Conservation (phyloP, 2,797 vertebrate genomes). For the Etheostoma perlongum region DNA sequence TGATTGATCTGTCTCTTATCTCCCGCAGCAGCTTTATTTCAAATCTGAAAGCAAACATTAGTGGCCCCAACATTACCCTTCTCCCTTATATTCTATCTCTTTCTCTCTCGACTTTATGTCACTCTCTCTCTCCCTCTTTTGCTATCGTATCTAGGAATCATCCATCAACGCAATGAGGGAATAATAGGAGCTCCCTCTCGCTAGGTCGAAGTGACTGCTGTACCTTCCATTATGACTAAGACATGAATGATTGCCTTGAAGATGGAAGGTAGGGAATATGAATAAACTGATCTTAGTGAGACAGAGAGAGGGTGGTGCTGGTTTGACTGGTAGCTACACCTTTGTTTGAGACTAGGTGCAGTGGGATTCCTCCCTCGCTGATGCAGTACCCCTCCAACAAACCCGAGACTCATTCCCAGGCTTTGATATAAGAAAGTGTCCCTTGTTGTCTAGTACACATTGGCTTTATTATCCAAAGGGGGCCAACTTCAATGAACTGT, state of each 20-base stretch:
- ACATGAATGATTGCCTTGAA: constrained; percentile 73
- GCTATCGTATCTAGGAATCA: constrained; percentile 69
- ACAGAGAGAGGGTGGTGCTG: constrained; percentile 24
- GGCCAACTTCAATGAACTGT: constrained; percentile 56
- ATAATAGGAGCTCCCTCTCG: constrained; percentile 76
- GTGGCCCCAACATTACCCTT: constrained; percentile 57
- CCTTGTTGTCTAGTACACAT: constrained; percentile 37
- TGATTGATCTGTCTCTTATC: constrained; percentile 77
- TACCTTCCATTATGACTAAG: constrained; percentile 72
- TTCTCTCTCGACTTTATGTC: constrained; percentile 26
- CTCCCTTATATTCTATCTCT: constrained; percentile 61
- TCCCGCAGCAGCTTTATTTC: constrained; percentile 73
- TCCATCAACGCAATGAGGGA: constrained; percentile 76
- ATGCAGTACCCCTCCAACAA: constrained; percentile 23
- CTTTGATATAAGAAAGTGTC: constrained; percentile 40
- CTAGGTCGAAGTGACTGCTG: constrained; percentile 75
- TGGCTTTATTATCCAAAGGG: constrained; percentile 52
- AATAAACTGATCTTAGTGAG: constrained; percentile 66
- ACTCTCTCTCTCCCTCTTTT: constrained; percentile 35
- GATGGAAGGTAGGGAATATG: constrained; percentile 65
- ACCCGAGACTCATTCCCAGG: constrained; percentile 20
- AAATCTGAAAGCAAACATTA: constrained; percentile 82
- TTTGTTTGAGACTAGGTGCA: constrained; percentile 41
- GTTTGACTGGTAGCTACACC: constrained; percentile 17
- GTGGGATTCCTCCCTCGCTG: constrained; percentile 30